Conservation (phyloP, 2,113 vertebrate genomes). For the Dascyllus trimaculatus region DNA sequence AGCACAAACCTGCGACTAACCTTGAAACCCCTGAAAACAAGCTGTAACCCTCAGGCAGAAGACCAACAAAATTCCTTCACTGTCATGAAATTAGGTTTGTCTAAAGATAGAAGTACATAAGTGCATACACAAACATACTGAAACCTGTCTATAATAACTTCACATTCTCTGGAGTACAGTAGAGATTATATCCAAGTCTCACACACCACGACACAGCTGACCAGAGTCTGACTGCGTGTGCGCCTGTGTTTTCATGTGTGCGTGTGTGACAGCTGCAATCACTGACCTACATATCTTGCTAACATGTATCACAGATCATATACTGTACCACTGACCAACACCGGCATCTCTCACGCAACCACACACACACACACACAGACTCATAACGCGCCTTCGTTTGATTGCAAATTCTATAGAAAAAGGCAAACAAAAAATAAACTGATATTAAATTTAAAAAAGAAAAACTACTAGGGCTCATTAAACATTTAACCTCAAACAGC, state of each 20-base stretch:
- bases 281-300: conserved; percentile 70
- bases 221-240: conserved; percentile 10
- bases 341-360: neutral
- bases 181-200: conserved; percentile 36
- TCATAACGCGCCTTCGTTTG: neutral
- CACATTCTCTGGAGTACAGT: conserved; percentile 14
- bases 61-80: neutral
- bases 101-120: too few relatives aligned
- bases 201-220: conserved; percentile 22
- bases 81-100: too few relatives aligned
- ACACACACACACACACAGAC: neutral
- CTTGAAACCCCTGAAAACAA: neutral
- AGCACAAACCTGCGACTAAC: too few relatives aligned
- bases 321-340: conserved; percentile 1
- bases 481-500: conserved; percentile 27
- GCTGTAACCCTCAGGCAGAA: too few relatives aligned
- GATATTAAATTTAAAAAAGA: neutral
- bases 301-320: conserved; percentile 2
- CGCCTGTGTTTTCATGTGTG: neutral
- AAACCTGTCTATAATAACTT: conserved; percentile 14
- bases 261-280: conserved; percentile 66
- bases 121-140: neutral
- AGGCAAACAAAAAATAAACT: neutral
- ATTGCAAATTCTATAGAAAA: neutral
- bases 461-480: neutral